Evolutionary conservation across 2,113 vertebrate genomes (phyloP), one percentile per base, ranked within the genome.

Genomic region (Perccottus glenii): DNA sequence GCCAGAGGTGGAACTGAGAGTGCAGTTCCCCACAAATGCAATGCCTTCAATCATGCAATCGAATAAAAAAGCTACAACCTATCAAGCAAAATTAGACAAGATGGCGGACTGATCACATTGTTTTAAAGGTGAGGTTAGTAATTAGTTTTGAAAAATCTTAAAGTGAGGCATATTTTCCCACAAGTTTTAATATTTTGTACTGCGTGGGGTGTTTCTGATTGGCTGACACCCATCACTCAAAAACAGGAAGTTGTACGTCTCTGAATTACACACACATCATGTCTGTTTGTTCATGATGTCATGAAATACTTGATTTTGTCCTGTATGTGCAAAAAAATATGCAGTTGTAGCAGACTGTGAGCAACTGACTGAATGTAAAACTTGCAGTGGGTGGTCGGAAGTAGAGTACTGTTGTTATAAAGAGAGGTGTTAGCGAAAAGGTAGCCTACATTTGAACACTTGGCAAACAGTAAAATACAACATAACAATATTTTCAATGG

Each of bases 1-100:
- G 76, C 82, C 74, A 82, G 79, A 89, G 84, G 85, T 84, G 74
- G 80, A 80, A 59, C 73, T 77, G 63, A 71, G 80, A 82, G 80
- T 61, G 65, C 43, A 69, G 35, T 70, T 61, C 56, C 45, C 44
- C 57, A 32, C 47, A 42, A 3, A 61, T 55, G 38, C 70, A 75
- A 72, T 67, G 38, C 77, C 78, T 61, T 75, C 53, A 63, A 69
- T 84, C 73, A 68, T 35, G 36, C 51, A 56, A 66, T 71, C 42
- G 33, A 38, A 55, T 55, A 11, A 44, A 35, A 51, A 9, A 19
- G 5, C 40, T 44, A 40, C 32, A 9, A 4, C 19, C 19, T 27
- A 27, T 27, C 19, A 42, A 57, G 55, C 35, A 67, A 35, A 66
- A 27, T 35, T 10, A 12, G 45, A 43, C 14, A 45, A 69, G 14